phyloP scores from a whole-genome alignment of 2,113 vertebrate genomes.

The Picathartes gymnocephalus region DNA sequence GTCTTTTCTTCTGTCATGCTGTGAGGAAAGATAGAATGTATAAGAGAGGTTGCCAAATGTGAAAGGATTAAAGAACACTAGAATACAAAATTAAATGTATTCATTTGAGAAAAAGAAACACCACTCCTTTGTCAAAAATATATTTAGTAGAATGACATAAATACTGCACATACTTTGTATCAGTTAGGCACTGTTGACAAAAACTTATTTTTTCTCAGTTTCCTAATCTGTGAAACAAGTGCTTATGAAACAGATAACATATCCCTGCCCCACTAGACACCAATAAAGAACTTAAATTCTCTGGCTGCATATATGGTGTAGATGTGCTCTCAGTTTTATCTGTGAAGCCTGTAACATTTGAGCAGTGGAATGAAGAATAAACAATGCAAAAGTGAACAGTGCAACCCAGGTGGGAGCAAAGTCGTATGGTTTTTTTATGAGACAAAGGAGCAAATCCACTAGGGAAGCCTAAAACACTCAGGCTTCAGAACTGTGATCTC shows the following conservation, averaged over 20 bases:
- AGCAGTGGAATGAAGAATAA: background rate
- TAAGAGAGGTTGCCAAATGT: background rate
- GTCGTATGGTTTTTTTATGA: background rate
- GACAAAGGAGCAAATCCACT: background rate
- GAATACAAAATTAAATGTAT: background rate
- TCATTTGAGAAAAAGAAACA: background rate
- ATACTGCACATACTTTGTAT: background rate
- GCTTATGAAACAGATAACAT: background rate
- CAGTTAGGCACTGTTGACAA: background rate
- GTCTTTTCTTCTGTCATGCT: background rate
- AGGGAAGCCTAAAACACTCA: background rate
- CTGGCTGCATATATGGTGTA: background rate
- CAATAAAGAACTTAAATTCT: background rate
- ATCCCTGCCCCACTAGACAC: background rate
- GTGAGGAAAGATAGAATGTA: background rate
- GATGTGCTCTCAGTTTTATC: background rate
- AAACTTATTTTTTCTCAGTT: background rate
- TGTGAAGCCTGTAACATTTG: background rate
- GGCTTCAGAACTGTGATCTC: background rate
- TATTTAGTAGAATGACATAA: background rate
- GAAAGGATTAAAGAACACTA: background rate
- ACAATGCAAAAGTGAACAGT: background rate
- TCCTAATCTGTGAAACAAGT: background rate
- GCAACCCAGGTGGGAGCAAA: background rate
- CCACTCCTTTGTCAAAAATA: background rate